A percentile compares a stretch with the other conserved stretches of the same genome.
Evolutionary conservation across 2,797 vertebrate species (phyloP).

Genomic region (Diceros bicornis): DNA sequence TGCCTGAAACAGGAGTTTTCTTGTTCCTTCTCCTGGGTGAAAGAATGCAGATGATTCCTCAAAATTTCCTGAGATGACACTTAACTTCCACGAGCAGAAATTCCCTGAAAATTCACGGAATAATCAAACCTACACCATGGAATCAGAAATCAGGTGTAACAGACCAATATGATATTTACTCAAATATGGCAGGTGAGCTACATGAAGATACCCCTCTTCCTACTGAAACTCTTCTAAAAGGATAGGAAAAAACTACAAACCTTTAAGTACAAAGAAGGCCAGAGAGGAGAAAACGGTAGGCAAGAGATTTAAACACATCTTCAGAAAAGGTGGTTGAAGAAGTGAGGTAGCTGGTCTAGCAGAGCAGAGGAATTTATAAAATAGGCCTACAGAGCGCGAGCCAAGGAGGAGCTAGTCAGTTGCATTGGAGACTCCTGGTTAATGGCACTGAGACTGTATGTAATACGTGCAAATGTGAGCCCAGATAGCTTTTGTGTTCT

Average conservation of each 20-base stretch:
- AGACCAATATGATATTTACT: neutral
- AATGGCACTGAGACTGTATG: neutral
- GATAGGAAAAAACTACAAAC: neutral
- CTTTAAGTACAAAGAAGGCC: neutral
- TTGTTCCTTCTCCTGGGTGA: neutral
- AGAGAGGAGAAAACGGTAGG: neutral
- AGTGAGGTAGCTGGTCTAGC: neutral
- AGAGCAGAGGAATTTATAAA: neutral
- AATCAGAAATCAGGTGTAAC: neutral
- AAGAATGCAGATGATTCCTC: neutral
- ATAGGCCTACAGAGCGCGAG: fast-evolving
- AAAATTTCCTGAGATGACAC: neutral
- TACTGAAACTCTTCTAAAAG: neutral
- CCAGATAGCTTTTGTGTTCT: neutral
- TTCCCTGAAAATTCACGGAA: neutral
- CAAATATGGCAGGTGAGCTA: neutral
- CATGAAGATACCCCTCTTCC: neutral
- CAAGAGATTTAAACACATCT: neutral
- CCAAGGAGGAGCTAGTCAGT: too few relatives aligned
- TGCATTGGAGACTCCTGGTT: fast-evolving
- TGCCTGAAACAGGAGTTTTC: neutral
- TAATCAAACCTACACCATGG: neutral
- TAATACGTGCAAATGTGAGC: neutral
- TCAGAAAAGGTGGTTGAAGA: neutral
- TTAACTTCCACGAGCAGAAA: neutral